Base-by-base conservation (phyloP, 2,888 invertebrate species). In the Tipula confusa region DNA sequence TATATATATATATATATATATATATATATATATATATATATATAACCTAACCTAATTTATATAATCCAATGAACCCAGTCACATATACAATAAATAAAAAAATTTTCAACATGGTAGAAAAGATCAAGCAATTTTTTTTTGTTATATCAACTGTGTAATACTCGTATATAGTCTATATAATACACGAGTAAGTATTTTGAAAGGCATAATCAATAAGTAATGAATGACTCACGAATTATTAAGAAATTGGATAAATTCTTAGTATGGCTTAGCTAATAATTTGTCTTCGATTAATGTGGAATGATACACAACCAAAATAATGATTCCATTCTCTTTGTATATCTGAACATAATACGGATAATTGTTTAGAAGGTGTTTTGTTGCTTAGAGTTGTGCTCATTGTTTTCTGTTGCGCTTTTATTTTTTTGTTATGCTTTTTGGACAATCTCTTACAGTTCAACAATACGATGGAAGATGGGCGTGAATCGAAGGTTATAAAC, bases 211-310 rank as follows among this genome's bases (percentile, higher is more conserved):
- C 64, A 64, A 64, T 64, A 64, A 24, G 64, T 64, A 64, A 64
- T 64, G 64, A n/a, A 33, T 64, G 64, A 64, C 64, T 64, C 64
- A 64, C 64, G 64, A 64, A 64, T 64, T 64, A 24, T 64, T 64
- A 64, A 64, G 64, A 64, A 64, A 64, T 33, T n/a, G n/a, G 11
- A 33, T 33, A 33, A 33, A 33, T 64, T 64, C 24, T 18, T 64
- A 64, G 24, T 64, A 64, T 24, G 18, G 18, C 64, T 64, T 64
- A 64, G 64, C 64, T 24, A 64, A 64, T 64, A 64, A 24, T 64
- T 64, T 64, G 64, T 64, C 64, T 64, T 64, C 64, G 64, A 64
- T 11, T 24, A 64, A 64, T 24, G 24, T 64, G 64, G 64, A 64
- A 64, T 64, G 64, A 64, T 64, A 24, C 9, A 64, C 64, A 64